A percentile compares a stretch with the other conserved stretches of the same genome.
Evolutionary conservation across 2,113 vertebrate species (phyloP).

Genomic region (Tragelaphus buxtoni): DNA sequence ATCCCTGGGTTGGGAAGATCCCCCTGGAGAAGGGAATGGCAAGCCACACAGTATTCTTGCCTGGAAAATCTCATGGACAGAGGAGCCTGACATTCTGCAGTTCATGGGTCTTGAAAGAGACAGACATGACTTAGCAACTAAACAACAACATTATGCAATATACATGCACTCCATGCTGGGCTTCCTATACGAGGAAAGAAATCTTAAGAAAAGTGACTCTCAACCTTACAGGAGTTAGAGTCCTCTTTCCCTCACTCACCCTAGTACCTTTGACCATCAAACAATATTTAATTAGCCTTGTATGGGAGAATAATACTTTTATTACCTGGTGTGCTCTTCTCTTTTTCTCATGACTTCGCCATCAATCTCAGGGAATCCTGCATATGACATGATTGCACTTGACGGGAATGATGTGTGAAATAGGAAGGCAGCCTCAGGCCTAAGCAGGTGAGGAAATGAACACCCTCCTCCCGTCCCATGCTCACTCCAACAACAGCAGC

Average conservation of each 20-base stretch:
- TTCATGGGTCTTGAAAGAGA: not conserved
- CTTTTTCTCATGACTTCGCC: not conserved
- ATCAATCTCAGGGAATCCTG: not conserved
- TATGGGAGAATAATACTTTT: not conserved
- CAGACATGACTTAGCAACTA: not conserved
- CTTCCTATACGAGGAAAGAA: not conserved
- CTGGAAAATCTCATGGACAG: not conserved
- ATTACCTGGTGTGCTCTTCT: not conserved
- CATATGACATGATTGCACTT: not conserved
- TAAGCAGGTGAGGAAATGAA: not conserved
- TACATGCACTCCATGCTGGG: not conserved
- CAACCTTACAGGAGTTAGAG: not conserved
- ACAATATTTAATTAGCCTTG: not conserved
- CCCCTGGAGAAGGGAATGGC: not conserved
- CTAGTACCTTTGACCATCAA: not conserved
- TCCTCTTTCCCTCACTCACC: not conserved
- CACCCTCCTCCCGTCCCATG: no score
- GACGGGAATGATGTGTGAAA: not conserved
- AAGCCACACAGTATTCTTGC: not conserved
- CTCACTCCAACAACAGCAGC: accelerated
- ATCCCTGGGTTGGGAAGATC: not conserved
- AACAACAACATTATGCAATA: not conserved
- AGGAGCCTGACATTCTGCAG: not conserved
- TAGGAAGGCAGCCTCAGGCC: not conserved
- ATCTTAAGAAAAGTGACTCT: not conserved